Evolutionary conservation across 2,888 invertebrate genomes (phyloP), one percentile per base, ranked within the genome.

Genomic region (Megalurothrips usitatus): DNA sequence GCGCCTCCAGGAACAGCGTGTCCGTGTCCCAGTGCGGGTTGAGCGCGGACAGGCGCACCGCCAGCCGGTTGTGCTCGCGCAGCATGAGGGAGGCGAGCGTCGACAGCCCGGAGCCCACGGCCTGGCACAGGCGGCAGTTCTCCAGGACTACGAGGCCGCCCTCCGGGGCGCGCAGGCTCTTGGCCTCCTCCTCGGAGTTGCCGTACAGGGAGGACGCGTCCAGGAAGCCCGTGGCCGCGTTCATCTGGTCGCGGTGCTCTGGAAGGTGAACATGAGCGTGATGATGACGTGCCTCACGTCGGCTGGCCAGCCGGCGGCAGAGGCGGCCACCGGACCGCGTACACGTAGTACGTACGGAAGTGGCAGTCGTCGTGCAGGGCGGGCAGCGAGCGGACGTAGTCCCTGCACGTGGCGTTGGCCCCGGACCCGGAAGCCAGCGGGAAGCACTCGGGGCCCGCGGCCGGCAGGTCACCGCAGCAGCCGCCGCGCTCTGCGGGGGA

Each of bases 161-260:
- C 81, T 91, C 91, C 85, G 92, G 94, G 0, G 92, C 91, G 48
- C 95, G 89, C 8, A 95, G 86, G 0, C 90, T 90, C 80, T 93
- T 90, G 2, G 94, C 88, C 83, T 92, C 92, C 83, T 92, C 91
- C 80, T 93, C 92, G 0, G 93, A 94, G 82, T 90, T 91, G 17
- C 96, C 96, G 86, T 96, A 96, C 81, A 96, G 87, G 0, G 92
- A 93, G 0, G 95, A 95, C 0, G 92, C 96, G 85, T 96, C 96
- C 81, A 96, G 88, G 86, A 94, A 95, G 1, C 94, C 91, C 0
- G 96, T 94, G 0, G 93, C 96, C 82, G 93, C 89, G 87, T 96
- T 96, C 92, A 96, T 93, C 86, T 96, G 95, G 84, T 96, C 93
- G 79, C 96, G 90, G 82, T 90, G 88, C 82, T 91, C 93, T 93